Percentiles rank a stretch among this genome's conserved stretches.
phyloP scores from a whole-genome alignment of 2,797 vertebrate species.

The Graptemys geographica region DNA sequence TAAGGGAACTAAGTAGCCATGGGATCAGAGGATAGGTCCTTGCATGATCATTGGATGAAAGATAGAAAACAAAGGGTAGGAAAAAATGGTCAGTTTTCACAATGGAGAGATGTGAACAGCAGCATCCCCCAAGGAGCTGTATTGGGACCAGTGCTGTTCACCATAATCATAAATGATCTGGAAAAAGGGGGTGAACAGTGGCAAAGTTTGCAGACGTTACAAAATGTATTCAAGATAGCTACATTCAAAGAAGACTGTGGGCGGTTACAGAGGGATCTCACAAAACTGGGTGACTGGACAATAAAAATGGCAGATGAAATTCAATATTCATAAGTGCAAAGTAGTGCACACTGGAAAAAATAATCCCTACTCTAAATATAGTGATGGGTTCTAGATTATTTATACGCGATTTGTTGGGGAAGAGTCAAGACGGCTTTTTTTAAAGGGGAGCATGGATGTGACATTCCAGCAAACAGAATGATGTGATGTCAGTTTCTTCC shows the following conservation, averaged over 20 bases:
- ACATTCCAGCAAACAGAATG: neutral
- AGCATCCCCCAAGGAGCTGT: neutral
- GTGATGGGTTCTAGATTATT: neutral
- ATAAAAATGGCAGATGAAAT: neutral
- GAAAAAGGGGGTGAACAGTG: neutral
- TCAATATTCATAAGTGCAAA: neutral
- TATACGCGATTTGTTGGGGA: neutral
- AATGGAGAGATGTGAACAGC: neutral
- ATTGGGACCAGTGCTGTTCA: neutral
- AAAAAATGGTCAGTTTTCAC: neutral
- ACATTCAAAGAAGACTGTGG: no score
- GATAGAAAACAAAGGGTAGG: neutral
- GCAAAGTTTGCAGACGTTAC: no score
- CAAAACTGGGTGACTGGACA: neutral
- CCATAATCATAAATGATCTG: neutral
- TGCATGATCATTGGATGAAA: neutral
- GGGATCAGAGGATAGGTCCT: neutral
- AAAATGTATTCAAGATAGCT: no score
- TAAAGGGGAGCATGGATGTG: neutral
- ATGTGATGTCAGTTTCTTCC: constrained; percentile 4
- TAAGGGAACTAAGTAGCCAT: neutral
- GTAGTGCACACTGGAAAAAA: neutral
- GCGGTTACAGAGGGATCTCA: neutral
- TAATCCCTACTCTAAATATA: neutral
- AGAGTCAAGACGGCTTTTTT: neutral